A percentile compares a stretch with the other conserved stretches of the same genome.
These are phyloP conservation scores for Proales similis DNA, from an alignment of 1,140 invertebrate genomes.

Conservation along the genomic window DNA sequence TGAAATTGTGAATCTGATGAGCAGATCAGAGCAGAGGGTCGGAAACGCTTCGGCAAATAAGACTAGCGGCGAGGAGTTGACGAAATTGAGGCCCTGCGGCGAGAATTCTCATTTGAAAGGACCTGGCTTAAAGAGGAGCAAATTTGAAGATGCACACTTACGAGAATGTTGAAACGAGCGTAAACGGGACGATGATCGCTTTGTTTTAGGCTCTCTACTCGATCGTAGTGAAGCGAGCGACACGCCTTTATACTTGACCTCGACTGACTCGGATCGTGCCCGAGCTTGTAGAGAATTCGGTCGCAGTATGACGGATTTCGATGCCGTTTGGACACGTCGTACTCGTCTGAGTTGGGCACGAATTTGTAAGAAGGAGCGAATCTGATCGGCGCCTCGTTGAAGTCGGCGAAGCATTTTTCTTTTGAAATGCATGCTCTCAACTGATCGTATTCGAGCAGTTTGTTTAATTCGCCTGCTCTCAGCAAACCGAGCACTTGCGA, in stretches of 20 bases:
- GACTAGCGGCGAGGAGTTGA: too few relatives aligned
- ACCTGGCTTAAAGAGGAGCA: constrained; percentile 19
- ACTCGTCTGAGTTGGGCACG: constrained; percentile 5
- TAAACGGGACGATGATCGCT: constrained; percentile 28
- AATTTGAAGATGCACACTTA: too few relatives aligned
- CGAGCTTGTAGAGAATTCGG: constrained; percentile 18
- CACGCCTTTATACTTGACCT: background rate
- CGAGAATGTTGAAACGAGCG: too few relatives aligned
- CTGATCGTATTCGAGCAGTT: constrained; percentile 16
- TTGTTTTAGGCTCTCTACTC: constrained; percentile 14
- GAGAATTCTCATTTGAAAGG: background rate
- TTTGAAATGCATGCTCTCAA: constrained; percentile 17
- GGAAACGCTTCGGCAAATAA: background rate
- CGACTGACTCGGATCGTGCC: too few relatives aligned
- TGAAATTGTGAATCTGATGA: constrained; percentile 6
- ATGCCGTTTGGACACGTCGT: constrained; percentile 20
- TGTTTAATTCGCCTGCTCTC: constrained; percentile 7
- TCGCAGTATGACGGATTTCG: constrained; percentile 28
- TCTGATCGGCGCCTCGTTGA: constrained; percentile 10
- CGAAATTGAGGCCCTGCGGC: too few relatives aligned
- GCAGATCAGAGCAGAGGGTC: constrained; percentile 4
- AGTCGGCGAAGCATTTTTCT: constrained; percentile 35
- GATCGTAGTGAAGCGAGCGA: constrained; percentile 4
- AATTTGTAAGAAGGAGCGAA: constrained; percentile 33
- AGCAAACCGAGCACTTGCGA: constrained; percentile 7